Base-by-base conservation (phyloP, 2,113 vertebrate genomes). In the Zosterops japonicus region DNA sequence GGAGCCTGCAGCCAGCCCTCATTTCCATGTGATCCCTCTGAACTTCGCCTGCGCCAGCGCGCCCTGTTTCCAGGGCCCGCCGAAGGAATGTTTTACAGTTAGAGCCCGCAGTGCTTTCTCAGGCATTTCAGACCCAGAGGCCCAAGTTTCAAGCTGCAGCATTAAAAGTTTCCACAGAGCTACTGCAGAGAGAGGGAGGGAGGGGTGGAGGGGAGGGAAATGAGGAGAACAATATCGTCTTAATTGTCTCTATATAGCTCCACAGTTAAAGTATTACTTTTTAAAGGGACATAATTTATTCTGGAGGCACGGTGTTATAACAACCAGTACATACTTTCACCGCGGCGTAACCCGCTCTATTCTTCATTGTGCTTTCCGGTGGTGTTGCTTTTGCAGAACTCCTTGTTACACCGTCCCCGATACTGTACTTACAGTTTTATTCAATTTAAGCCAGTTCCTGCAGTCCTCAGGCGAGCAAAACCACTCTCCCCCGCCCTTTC, bases 41-140 rank as follows among this genome's bases (percentile, higher is more conserved):
- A 98, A 98, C 97, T 93, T 91, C 86, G 96, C 95, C 80, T 93
- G 97, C 92, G 82, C 93, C 88, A 95, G 97, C 85, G 67, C 90
- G 88, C 91, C 86, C 96, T 94, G 98, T 98, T 98, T 98, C 98
- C 97, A 98, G 96, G 98, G 97, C 93, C 94, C 90, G 74, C 89
- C 53, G 95, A 95, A 98, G 96, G 98, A 98, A 98, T 98, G 98
- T 95, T 96, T 96, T 97, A 93, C 97, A 97, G 97, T 96, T 95
- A 96, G 96, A 97, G 96, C 96, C 97, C 60, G 95, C 69, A 94
- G 96, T 95, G 97, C 95, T 96, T 97, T 97, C 97, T 98, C 97
- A 98, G 96, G 97, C 97, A 96, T 96, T 97, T 94, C 92, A 97
- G 95, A 95, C 96, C 94, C 93, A 79, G 83, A 96, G 93, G 94